phyloP scores from a whole-genome alignment of 2,888 invertebrate species.

The Operophtera brumata region DNA sequence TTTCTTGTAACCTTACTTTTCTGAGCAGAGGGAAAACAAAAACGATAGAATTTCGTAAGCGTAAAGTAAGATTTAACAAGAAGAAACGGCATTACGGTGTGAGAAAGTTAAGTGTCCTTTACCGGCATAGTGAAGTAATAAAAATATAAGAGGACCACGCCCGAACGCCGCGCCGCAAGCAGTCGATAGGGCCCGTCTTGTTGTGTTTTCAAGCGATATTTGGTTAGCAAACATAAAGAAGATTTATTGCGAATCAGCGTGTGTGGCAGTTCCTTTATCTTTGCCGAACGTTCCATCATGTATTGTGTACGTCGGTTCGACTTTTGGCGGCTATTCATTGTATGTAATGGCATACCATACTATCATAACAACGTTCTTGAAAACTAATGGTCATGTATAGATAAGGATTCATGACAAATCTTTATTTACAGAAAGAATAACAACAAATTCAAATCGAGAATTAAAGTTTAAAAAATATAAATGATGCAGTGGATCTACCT shows the following conservation, averaged over 20 bases:
- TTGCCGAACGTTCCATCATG: slow-evolving; percentile 43
- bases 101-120: slow-evolving; percentile 53
- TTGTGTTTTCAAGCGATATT: slow-evolving; percentile 67
- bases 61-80: slow-evolving; percentile 35
- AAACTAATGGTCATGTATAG: slow-evolving; percentile 1
- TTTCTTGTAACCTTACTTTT: slow-evolving; percentile 3
- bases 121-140: slow-evolving; percentile 60
- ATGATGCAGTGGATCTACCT: too few species aligned
- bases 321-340: slow-evolving; percentile 18
- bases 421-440: too few species aligned
- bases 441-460: too few species aligned
- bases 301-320: slow-evolving; percentile 28
- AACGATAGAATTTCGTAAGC: slow-evolving; percentile 41
- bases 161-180: slow-evolving; percentile 54
- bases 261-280: slow-evolving; percentile 57
- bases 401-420: too few species aligned
- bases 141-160: slow-evolving; percentile 64
- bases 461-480: too few species aligned
- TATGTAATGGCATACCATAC: slow-evolving; percentile 2
- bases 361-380: slow-evolving; percentile 1
- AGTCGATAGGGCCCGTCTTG: slow-evolving; percentile 55
- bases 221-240: slow-evolving; percentile 69
- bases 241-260: slow-evolving; percentile 69
- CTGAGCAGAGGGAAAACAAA: slow-evolving; percentile 31
- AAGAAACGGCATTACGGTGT: slow-evolving; percentile 52